Base-by-base conservation (phyloP, 2,888 invertebrate species). In the Coenonympha glycerion region DNA sequence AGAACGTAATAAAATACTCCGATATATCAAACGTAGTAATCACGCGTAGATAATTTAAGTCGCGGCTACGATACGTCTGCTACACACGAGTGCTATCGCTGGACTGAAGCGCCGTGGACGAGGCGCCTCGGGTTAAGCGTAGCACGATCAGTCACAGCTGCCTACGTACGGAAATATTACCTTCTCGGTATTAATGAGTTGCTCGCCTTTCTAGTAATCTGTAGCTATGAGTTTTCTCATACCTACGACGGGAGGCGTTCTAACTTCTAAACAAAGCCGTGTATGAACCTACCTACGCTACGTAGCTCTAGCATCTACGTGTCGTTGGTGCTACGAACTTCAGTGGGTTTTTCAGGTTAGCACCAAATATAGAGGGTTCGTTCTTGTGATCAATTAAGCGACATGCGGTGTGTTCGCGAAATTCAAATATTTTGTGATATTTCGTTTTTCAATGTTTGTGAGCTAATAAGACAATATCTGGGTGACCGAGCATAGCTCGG, bases 41-140 rank as follows among this genome's bases (percentile, higher is more conserved):
- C n/a, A 26, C 30, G 19, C 44, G 47, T 21, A 33, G 31, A 34
- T 41, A 44, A 21, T 48, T 31, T 19, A 34, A n/a, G 22, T 21
- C 19, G 26, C 40, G 15, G 31, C 40, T 34, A 41, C 50, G 49
- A 59, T 60, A 68, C 83, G 82, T 77, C 69, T 74, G 69, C 64
- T 65, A 65, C 63, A 66, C 59, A 60, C 62, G 77, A 76, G 72
- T 71, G 78, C 80, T 77, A 76, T 76, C 75, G 75, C 62, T 66
- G 65, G 56, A 85, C 85, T 85, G 82, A 81, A 60, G 55, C 59
- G 52, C 26, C 54, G 57, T 44, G 16, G 24, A 47, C 55, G 57
- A 53, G 52, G 48, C 59, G 63, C 61, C 62, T 64, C 57, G 57
- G 57, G 56, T 60, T 58, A 61, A 60, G 52, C 61, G 62, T 58